Conservation (phyloP, 2,113 vertebrate species). For the Setophaga kirtlandii region DNA sequence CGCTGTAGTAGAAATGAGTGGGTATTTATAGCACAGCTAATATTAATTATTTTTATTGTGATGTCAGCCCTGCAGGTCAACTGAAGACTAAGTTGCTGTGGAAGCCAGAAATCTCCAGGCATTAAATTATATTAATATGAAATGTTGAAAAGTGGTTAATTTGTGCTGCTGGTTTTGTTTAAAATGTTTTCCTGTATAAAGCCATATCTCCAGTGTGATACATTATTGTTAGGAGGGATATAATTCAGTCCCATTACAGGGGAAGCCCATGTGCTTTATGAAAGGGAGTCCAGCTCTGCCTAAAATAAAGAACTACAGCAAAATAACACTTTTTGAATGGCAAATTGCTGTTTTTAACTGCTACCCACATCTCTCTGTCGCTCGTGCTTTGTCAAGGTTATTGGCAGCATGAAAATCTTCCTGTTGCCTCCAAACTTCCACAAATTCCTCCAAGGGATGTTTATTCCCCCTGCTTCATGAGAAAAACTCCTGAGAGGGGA, state of each 20-base stretch:
- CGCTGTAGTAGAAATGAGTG: conserved; percentile 8
- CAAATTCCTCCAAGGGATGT: background rate
- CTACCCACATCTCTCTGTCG: background rate
- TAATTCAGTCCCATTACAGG: background rate
- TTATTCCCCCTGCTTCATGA: background rate
- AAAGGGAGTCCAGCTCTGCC: background rate
- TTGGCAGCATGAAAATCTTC: background rate
- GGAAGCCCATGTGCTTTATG: rapidly evolving
- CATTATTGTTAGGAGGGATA: background rate
- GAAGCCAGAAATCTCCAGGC: background rate
- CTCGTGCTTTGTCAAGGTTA: background rate
- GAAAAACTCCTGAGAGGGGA: background rate
- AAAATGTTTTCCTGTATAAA: background rate
- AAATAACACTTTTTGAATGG: background rate
- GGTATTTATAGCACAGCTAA: conserved; percentile 30
- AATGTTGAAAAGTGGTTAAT: background rate
- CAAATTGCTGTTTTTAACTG: background rate
- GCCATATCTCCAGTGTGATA: background rate
- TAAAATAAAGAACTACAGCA: background rate
- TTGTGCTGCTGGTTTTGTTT: background rate
- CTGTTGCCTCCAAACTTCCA: background rate
- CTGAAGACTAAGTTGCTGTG: background rate
- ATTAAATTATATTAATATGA: background rate
- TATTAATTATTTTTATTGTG: conserved; percentile 49
- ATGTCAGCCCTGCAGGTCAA: background rate